Evolutionary conservation across 2,113 vertebrate genomes (phyloP), one percentile per base, ranked within the genome.

Genomic region (Canis aureus): DNA sequence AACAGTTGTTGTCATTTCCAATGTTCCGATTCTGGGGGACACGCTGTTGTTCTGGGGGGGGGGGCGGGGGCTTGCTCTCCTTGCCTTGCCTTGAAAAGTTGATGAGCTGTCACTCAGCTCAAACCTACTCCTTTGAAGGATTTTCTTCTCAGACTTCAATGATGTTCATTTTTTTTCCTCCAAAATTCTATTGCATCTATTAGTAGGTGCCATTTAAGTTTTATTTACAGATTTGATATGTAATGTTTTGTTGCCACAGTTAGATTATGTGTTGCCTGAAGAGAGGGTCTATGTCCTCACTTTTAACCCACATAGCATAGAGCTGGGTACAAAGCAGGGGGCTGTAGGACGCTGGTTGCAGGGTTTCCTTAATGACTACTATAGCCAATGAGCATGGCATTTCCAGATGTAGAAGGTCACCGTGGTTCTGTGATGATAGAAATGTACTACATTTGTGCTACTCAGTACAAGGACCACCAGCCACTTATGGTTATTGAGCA

Each of bases 11-110:
- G 73, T 57, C 43, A 19, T 90, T 43, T 43, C 53, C 43, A 1
- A 2, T 20, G 11, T 67, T 51, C 71, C 4, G 27, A 0, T 53
- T 51, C 23, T 49, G 22, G 38, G 94, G 51, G 43, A 11, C 10
- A 6, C 0, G 8, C 0, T 23, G 10, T 4, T 32, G 59, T 12
- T 71, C 9, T 8, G 32, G 6, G 20, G 0, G 19, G 49, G 38
- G 35, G 6, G 38, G 38, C 38, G 38, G 38, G 38, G 0, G 27
- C 11, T 49, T 59, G 17, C 38, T 67, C 78, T n/a, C 11, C 4
- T 73, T 15, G 1, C 38, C 2, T 94, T 83, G 66, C 12, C 25
- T 67, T 78, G 32, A 4, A 22, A 96, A 84, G 71, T 4, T 79
- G n/a, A 62, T 86, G 53, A 23, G 38, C 23, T 53, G n/a, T 23